A percentile compares a stretch with the other conserved stretches of the same genome.
These are phyloP conservation scores for Calyptommatus sinebrachiatus DNA, from an alignment of 2,113 vertebrate species.

Conservation along the genomic window DNA sequence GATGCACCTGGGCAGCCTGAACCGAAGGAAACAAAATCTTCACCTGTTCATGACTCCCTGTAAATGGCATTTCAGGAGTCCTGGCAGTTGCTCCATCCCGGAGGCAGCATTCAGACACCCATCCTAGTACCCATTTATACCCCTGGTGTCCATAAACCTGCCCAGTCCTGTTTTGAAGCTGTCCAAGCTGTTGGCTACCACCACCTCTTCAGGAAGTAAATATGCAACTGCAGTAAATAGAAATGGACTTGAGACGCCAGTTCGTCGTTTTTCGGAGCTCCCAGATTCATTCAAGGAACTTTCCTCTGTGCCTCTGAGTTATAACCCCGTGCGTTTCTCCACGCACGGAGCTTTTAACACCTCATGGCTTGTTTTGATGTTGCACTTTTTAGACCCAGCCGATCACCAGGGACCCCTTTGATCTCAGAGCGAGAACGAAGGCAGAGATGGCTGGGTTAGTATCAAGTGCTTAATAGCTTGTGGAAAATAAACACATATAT, in stretches of 20 bases:
- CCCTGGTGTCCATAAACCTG: no score
- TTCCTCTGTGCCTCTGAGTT: slow-evolving; percentile 87
- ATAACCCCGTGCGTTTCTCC: slow-evolving; percentile 89
- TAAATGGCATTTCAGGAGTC: no score
- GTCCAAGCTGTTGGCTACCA: no score
- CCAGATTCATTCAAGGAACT: neutral
- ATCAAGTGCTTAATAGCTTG: slow-evolving; percentile 83
- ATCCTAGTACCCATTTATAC: no score
- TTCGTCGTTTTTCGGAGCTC: neutral
- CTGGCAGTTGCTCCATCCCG: no score
- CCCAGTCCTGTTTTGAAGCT: no score
- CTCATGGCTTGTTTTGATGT: slow-evolving; percentile 83
- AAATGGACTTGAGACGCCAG: neutral
- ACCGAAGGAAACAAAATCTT: no score
- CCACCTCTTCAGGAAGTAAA: no score
- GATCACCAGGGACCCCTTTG: slow-evolving; percentile 73
- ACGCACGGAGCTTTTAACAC: slow-evolving; percentile 91
- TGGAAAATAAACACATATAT: neutral
- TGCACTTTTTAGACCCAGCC: slow-evolving; percentile 87
- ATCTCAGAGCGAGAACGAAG: slow-evolving; percentile 62
- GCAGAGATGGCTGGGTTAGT: slow-evolving; percentile 83
- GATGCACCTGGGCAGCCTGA: no score
- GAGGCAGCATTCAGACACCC: no score
- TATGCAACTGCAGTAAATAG: neutral
- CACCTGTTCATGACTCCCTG: no score